Base-by-base conservation (phyloP, 2,797 vertebrate species). In the Sebastes vulpes region DNA sequence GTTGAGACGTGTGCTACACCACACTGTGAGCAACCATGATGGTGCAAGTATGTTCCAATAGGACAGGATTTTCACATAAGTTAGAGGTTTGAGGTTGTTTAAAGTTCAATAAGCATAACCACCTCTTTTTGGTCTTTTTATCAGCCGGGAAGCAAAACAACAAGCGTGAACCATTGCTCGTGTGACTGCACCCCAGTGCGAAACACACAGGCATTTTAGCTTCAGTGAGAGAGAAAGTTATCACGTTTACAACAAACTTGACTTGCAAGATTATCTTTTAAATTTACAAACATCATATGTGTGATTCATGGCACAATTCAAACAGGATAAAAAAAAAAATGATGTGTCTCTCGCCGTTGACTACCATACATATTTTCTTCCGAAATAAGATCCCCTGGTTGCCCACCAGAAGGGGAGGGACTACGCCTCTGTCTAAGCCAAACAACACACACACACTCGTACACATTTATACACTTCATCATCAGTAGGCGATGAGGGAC, bases 401-500 rank as follows among this genome's bases (percentile, higher is more conserved):
- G 6, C 11, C 53, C 12, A 25, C 11, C 23, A 20, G 48, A 50
- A 50, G 48, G 48, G 48, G 48, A 48, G 48, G 53, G 11, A 25
- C 23, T 54, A 4, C 2, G 23, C 53, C 23, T 25, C 53, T 25
- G 10, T 54, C 14, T 54, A 50, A 50, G n/a, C n/a, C 48, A 50
- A 50, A 23, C 23, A 65, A 46, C 35, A 52, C 16, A 56, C 54
- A 58, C 56, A 20, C 66, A 52, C 26, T 5, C 26, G 1, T 38
- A 77, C 67, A 65, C 12, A 69, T 42, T 60, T 61, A 23, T 52
- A n/a, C 26, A 73, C 66, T 54, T 65, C 16, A 63, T 75, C 78
- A 77, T 79, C 67, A 73, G 69, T 52, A 46, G 28, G 56, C 73
- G 68, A 81, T 25, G 23, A 87, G 57, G 48, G 38, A 75, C 72